Base-by-base conservation (phyloP, 2,113 vertebrate genomes). In the cattle (Bos taurus) region DNA sequence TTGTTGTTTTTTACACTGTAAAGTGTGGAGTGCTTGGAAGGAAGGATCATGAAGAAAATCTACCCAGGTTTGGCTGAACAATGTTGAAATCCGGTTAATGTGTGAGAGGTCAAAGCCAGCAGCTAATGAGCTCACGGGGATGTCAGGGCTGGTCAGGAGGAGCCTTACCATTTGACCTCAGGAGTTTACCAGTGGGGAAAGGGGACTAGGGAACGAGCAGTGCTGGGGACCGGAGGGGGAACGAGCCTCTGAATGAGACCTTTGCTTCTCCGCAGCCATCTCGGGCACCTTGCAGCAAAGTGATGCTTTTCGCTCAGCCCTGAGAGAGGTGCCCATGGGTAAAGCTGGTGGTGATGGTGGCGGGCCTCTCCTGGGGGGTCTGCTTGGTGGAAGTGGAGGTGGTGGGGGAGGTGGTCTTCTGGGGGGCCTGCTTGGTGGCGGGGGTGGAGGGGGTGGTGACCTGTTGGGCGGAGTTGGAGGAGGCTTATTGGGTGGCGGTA, bases 371-470 rank as follows among this genome's bases (percentile, higher is more conserved):
- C 94, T 98, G 83, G 98, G 98, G 36, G 96, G 89, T 4, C 97
- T 98, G 57, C 98, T 98, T 84, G 98, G 98, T 92, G 98, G 98
- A 40, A n/a, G 23, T 16, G 91, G 94, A 95, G 14, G 98, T 83
- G 93, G 97, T 43, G 94, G 98, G 56, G 94, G 97, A 57, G 96
- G 97, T 15, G 98, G 98, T 1, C 93, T 98, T 4, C 88, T 98
- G 28, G 98, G 98, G 12, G 98, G 98, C 50, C 54, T 98, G 80
- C 98, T 98, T 71, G 96, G 97, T 0, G 92, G 96, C 0, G 36
- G 96, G 19, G 83, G 97, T 0, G 97, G 97, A 40, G 97, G 96
- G 19, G 96, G 59, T 5, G 86, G 94, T 54, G 97, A 97, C 33
- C 88, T 98, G 11, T 77, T 98, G 50, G 95, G 97, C 15, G 97